Conservation (phyloP, 2,113 vertebrate species). For the Catagonus wagneri region DNA sequence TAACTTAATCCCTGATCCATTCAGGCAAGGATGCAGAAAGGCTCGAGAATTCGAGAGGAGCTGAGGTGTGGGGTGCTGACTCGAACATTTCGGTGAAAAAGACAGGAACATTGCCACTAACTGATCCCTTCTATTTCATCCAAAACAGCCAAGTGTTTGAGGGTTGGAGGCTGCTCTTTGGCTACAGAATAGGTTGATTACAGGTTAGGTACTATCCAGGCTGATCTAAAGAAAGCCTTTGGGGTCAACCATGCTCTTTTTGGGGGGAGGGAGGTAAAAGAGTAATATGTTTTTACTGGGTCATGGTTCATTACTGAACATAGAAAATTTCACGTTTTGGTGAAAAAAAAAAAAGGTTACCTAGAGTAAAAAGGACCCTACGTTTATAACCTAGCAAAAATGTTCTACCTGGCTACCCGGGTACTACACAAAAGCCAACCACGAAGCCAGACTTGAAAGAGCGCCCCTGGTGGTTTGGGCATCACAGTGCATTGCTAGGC, state of each 20-base stretch:
- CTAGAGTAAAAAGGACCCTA: not conserved
- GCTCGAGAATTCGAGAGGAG: not conserved
- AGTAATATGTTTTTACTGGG: not conserved
- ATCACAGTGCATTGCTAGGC: not conserved
- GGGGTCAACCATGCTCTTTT: not conserved
- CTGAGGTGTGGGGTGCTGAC: too few species aligned
- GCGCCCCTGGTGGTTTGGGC: not conserved
- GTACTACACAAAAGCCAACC: not conserved
- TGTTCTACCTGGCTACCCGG: not conserved
- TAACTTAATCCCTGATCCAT: not conserved
- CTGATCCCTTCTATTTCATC: not conserved
- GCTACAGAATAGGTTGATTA: not conserved
- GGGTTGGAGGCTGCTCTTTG: not conserved
- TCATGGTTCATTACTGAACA: not conserved
- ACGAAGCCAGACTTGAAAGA: not conserved
- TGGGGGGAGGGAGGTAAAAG: too few species aligned
- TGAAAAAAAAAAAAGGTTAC: not conserved
- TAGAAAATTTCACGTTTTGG: not conserved
- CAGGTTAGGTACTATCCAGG: not conserved
- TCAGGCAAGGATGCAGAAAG: not conserved
- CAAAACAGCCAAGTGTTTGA: not conserved
- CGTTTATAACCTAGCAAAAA: constrained; percentile 2
- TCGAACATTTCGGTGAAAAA: not conserved
- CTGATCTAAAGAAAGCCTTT: not conserved
- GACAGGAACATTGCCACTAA: not conserved